Conservation (phyloP, 2,113 vertebrate genomes). For the Rhinolophus ferrumequinum region DNA sequence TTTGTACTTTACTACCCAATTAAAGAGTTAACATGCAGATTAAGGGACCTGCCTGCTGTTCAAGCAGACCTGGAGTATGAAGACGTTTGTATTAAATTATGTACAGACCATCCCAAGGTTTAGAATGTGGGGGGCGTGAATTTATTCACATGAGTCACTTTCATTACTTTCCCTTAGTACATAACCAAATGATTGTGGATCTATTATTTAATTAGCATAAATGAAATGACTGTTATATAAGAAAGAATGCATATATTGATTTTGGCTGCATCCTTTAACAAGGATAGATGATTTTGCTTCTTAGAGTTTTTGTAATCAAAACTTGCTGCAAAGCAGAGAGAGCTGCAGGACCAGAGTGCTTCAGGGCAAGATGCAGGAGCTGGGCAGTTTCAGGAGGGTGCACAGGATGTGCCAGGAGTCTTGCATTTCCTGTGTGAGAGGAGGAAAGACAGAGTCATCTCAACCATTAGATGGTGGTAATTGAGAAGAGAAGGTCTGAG, state of each 20-base stretch:
- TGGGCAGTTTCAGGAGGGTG: not conserved
- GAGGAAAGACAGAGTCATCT: not conserved
- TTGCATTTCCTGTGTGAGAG: not conserved
- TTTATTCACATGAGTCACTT: conserved; percentile 25
- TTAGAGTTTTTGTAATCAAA: conserved; percentile 52
- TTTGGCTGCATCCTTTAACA: conserved; percentile 54
- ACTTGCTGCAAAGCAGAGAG: not conserved
- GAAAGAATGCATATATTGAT: conserved; percentile 66
- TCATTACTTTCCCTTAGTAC: conserved; percentile 69
- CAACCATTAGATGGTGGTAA: not conserved
- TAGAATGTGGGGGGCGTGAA: not conserved
- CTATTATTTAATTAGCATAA: conserved; percentile 76
- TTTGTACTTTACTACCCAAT: not conserved
- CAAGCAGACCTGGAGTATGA: not conserved
- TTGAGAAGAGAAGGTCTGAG: not conserved
- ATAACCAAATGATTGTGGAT: conserved; percentile 66
- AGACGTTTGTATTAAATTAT: not conserved
- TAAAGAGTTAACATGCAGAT: not conserved
- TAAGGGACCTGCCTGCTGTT: not conserved
- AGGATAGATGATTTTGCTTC: conserved; percentile 67
- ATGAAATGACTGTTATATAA: conserved; percentile 49
- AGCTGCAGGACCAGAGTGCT: not conserved
- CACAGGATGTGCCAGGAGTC: not conserved
- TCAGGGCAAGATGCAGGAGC: not conserved
- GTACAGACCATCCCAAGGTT: not conserved